These are phyloP conservation scores for Brienomyrus longianalis DNA, from an alignment of 2,113 vertebrate species.

Conservation along the genomic window DNA sequence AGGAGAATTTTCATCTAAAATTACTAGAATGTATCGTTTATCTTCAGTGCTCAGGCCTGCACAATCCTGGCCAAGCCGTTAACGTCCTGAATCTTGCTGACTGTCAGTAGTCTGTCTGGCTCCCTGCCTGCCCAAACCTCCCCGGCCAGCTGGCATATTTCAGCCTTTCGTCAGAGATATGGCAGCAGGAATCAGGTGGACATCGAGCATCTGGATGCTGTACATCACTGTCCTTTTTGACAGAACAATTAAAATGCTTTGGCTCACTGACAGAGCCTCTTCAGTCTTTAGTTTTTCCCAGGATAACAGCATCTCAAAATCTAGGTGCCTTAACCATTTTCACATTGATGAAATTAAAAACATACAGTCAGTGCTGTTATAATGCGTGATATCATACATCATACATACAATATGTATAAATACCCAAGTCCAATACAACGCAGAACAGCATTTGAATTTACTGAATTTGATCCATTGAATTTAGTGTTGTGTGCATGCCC, in stretches of 20 bases:
- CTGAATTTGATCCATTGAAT: neutral
- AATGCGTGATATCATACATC: neutral
- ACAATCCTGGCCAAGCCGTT: neutral
- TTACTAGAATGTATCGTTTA: neutral
- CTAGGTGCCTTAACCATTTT: neutral
- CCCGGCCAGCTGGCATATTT: neutral
- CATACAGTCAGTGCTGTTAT: neutral
- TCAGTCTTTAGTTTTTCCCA: neutral
- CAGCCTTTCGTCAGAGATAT: neutral
- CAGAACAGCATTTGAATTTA: neutral
- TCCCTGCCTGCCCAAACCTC: neutral
- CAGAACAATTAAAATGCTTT: neutral
- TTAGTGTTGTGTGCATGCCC: too few relatives aligned
- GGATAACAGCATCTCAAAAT: neutral
- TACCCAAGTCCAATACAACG: neutral
- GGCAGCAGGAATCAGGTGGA: neutral
- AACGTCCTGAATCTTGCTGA: neutral
- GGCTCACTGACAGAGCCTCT: neutral
- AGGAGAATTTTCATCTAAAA: neutral
- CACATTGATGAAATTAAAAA: neutral
- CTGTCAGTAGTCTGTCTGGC: conserved; percentile 3
- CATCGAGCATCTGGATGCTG: neutral
- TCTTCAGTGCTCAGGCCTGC: neutral
- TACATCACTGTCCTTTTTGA: neutral
- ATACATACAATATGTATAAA: too few relatives aligned